Conservation (phyloP, 1,140 invertebrate species). For the Belonocnema kinseyi region DNA sequence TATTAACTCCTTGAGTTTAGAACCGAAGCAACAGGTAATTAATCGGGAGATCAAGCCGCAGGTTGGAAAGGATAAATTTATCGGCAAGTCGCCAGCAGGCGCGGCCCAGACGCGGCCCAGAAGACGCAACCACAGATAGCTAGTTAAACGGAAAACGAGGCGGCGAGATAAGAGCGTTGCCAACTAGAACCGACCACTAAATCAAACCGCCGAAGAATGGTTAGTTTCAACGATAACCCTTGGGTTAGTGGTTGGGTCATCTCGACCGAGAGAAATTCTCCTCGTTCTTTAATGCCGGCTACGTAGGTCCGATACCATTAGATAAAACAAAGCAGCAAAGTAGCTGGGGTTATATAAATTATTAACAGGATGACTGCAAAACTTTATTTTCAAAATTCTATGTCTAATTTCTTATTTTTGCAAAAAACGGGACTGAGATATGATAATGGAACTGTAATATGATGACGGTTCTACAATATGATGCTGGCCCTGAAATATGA, state of each 20-base stretch:
- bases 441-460: too few relatives aligned
- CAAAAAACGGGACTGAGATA: too few relatives aligned
- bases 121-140: constrained; percentile 8
- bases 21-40: neutral
- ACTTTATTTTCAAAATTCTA: too few relatives aligned
- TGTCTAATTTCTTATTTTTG: too few relatives aligned
- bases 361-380: too few relatives aligned
- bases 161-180: constrained; percentile 16
- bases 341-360: too few relatives aligned
- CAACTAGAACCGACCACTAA: constrained; percentile 18
- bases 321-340: constrained; percentile 2
- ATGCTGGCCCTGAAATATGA: too few relatives aligned
- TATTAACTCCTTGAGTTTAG: neutral
- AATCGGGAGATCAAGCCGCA: constrained; percentile 22
- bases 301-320: constrained; percentile 6
- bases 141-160: constrained; percentile 29
- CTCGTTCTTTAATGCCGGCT: constrained; percentile 8
- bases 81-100: constrained; percentile 20
- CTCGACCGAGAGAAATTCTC: neutral
- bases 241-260: constrained; percentile 18
- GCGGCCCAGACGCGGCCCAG: constrained; percentile 1
- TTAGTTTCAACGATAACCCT: constrained; percentile 7
- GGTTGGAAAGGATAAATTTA: constrained; percentile 4
- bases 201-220: constrained; percentile 17
- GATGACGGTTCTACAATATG: too few relatives aligned